A percentile compares a stretch with the other conserved stretches of the same genome.
phyloP scores from a whole-genome alignment of 1,140 invertebrate species.

The Adelges cooleyi region DNA sequence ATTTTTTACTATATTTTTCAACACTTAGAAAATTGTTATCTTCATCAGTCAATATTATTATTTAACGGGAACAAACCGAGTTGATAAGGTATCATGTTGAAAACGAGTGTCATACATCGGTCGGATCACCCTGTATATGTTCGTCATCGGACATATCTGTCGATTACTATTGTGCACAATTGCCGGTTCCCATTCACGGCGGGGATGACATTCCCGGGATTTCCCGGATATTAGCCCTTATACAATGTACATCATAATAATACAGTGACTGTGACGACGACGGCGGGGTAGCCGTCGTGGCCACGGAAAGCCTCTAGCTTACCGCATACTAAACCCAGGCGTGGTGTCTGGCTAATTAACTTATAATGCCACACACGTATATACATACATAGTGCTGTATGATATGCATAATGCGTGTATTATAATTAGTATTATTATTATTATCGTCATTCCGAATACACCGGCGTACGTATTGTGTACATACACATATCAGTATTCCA shows the following conservation, averaged over 20 bases:
- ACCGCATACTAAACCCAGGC: constrained; percentile 18
- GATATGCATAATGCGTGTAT: too few species aligned
- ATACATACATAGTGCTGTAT: too few species aligned
- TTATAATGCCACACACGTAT: constrained; percentile 9
- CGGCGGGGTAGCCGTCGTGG: not conserved
- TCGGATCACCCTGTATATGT: too few species aligned
- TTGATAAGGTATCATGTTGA: too few species aligned
- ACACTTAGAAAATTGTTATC: too few species aligned
- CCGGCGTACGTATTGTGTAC: not conserved
- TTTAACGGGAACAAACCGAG: too few species aligned
- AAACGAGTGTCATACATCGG: too few species aligned
- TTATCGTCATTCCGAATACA: constrained; percentile 13
- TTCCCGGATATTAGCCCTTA: not conserved
- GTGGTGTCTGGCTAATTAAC: constrained; percentile 6
- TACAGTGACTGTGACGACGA: not conserved
- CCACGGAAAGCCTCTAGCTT: not conserved
- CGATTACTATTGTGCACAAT: too few species aligned
- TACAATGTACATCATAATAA: not conserved
- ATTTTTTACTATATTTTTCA: too few species aligned
- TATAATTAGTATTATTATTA: too few species aligned
- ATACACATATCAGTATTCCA: constrained; percentile 11
- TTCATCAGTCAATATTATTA: too few species aligned
- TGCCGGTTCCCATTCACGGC: not conserved
- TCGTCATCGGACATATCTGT: too few species aligned
- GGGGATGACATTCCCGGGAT: not conserved